Base-by-base conservation (phyloP, 2,797 vertebrate genomes). In the Sarcoramphus papa region DNA sequence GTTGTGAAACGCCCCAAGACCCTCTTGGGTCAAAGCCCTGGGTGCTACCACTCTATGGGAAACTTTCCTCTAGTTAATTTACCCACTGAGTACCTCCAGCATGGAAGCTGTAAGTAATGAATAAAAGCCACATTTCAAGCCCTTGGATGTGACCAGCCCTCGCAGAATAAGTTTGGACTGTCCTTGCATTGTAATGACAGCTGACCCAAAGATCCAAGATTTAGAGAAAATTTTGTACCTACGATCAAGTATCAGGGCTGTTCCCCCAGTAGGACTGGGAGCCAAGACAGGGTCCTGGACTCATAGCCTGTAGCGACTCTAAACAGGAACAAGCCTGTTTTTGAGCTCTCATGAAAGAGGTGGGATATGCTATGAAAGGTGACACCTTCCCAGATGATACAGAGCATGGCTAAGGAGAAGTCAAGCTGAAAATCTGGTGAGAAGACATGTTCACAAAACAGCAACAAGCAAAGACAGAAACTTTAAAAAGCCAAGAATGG, bases 231-330 rank as follows among this genome's bases (percentile, higher is more conserved):
- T 14, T 27, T 76, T 43, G 4, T 40, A 63, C n/a, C 12, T 62
- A 25, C 3, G 9, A 23, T 47, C 33, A 60, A n/a, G 7, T 22
- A 17, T 35, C 25, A 64, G 21, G 20, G 33, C 13, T 74, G 35
- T 78, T 95, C 9, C 8, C 22, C 16, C 10, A 47, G 4, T 5
- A 67, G 17, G 37, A 37, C 31, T 45, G 40, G 28, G 13, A 57
- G 19, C 7, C 43, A 48, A 76, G 30, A 31, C 9, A 24, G 14
- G 2, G 12, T 77, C 21, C 62, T 54, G 57, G 31, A 35, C 25
- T 54, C 0, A 0, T 1, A 27, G 14, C 2, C 33, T 63, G 63
- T 14, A 45, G 30, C 47, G 41, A 56, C 9, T 57, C 27, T 19
- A n/a, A 45, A 24, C 9, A 62, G 9, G 17, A 90, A 18, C 30